A percentile compares a stretch with the other conserved stretches of the same genome.
These are phyloP conservation scores for Cyanoderma ruficeps DNA, from an alignment of 2,113 vertebrate species.

Conservation along the genomic window DNA sequence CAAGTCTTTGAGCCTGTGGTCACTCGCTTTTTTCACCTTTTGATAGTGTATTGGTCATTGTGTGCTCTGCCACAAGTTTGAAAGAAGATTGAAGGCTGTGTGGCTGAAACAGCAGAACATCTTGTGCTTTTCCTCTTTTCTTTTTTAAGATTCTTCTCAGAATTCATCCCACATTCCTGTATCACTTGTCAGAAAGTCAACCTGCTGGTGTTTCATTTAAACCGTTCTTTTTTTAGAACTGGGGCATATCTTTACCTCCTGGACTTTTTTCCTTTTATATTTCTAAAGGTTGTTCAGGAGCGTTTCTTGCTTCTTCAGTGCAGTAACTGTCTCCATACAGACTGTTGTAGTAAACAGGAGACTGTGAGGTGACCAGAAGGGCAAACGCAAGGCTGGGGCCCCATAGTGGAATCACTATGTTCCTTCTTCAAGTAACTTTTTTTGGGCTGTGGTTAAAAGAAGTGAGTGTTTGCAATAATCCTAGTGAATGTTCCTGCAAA, in stretches of 20 bases:
- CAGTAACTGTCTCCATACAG: neutral
- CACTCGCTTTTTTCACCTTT: neutral
- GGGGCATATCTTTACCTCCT: neutral
- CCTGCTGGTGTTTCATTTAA: neutral
- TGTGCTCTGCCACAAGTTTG: neutral
- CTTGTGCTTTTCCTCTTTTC: neutral
- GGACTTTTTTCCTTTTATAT: neutral
- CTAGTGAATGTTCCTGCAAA: neutral
- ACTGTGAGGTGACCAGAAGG: fast-evolving
- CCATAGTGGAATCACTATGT: fast-evolving
- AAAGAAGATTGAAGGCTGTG: neutral
- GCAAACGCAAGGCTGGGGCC: neutral
- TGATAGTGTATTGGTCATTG: neutral
- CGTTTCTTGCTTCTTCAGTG: neutral
- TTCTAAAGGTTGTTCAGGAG: neutral
- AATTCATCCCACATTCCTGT: neutral
- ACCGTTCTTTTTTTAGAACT: neutral
- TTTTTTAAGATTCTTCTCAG: neutral
- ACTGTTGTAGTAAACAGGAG: neutral
- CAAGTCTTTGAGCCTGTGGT: neutral
- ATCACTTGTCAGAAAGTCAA: neutral
- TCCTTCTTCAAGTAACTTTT: neutral
- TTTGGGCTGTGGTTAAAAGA: neutral
- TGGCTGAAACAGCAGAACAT: neutral
- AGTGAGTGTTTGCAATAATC: neutral